Conservation (phyloP, 2,888 invertebrate species). For the Pecten maximus region DNA sequence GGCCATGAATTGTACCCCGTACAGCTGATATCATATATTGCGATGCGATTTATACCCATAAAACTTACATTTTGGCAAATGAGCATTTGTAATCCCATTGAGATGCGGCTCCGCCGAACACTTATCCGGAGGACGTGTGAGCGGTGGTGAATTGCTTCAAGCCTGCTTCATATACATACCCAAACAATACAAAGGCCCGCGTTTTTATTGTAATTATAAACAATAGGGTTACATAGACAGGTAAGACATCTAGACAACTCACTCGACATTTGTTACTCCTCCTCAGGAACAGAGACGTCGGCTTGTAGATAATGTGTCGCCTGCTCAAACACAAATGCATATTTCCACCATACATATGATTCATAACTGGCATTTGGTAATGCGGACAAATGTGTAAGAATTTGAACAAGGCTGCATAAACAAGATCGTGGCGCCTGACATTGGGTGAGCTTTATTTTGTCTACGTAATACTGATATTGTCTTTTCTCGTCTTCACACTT, state of each 20-base stretch:
- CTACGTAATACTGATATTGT: too few species aligned
- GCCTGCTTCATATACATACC: not conserved
- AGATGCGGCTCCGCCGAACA: slow-evolving; percentile 20
- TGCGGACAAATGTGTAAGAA: too few species aligned
- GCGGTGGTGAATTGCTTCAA: not conserved
- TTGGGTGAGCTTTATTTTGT: too few species aligned
- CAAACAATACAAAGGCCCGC: not conserved
- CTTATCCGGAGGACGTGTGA: not conserved
- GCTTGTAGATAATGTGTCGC: slow-evolving; percentile 11
- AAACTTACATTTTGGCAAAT: slow-evolving; percentile 35
- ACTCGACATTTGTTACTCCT: not conserved
- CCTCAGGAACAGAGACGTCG: not conserved
- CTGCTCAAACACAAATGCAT: not conserved
- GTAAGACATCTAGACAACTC: not conserved
- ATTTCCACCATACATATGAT: not conserved
- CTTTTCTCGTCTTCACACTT: too few species aligned
- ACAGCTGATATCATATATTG: not conserved
- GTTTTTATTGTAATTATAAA: not conserved
- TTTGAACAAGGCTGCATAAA: too few species aligned
- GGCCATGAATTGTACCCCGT: not conserved
- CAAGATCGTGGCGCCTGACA: too few species aligned
- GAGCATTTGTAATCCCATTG: slow-evolving; percentile 28
- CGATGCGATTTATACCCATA: not conserved
- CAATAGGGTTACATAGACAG: not conserved
- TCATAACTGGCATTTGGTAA: not conserved